Evolutionary conservation across 2,113 vertebrate genomes (phyloP).

Genomic region (Xenopus borealis): DNA sequence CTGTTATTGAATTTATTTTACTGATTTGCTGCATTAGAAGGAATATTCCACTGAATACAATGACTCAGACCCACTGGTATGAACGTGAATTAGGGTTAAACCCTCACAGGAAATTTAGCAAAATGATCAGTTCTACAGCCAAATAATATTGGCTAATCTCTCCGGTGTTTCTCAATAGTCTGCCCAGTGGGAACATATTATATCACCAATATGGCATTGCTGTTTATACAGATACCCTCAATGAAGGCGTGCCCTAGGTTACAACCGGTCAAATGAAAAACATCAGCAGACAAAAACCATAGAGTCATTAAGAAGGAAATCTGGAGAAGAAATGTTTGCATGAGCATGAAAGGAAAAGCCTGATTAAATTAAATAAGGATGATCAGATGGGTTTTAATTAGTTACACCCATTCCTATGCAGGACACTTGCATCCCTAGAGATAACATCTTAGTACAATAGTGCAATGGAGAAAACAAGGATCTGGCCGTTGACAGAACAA

Average conservation of each 20-base stretch:
- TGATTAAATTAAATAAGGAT: conserved; percentile 39
- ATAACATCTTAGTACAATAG: conserved; percentile 30
- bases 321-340: conserved; percentile 40
- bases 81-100: no score
- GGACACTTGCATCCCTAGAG: conserved; percentile 23
- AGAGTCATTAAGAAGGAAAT: conserved; percentile 27
- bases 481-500: conserved; percentile 21
- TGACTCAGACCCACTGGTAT: no score
- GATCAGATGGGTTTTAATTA: conserved; percentile 35
- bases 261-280: conserved; percentile 1
- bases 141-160: no score
- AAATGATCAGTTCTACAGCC: no score
- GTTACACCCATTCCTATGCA: conserved; percentile 24
- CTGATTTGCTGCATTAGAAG: no score
- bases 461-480: conserved; percentile 11
- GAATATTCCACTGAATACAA: no score
- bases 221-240: neutral
- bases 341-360: conserved; percentile 36
- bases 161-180: no score
- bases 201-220: neutral
- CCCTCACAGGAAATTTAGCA: no score
- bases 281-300: conserved; percentile 29
- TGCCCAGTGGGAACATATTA: neutral
- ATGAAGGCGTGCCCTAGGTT: conserved; percentile 19
- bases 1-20: no score